Evolutionary conservation across 2,888 invertebrate genomes (phyloP).

Genomic region (Suillia variegata): DNA sequence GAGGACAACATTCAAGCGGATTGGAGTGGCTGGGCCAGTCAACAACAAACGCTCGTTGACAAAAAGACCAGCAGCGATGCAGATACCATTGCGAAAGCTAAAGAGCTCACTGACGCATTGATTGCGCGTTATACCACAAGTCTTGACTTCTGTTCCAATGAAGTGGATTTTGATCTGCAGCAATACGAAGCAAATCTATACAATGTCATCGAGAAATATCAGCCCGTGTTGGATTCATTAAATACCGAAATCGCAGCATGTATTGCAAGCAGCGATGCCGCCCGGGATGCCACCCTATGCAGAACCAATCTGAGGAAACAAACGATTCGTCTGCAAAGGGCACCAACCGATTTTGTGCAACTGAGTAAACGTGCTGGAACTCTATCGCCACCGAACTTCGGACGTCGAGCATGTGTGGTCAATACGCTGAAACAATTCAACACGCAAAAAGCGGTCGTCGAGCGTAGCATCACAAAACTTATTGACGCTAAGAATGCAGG

Average conservation of each 20-base stretch:
- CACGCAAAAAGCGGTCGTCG: not conserved
- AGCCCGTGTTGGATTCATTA: not conserved
- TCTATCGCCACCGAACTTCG: not conserved
- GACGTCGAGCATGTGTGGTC: constrained; percentile 3
- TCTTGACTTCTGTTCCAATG: constrained; percentile 7
- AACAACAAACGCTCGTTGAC: not conserved
- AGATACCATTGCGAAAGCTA: not conserved
- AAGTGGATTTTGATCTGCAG: not conserved
- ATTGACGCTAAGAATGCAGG: no score
- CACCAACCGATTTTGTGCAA: not conserved
- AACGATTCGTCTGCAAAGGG: not conserved
- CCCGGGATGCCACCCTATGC: not conserved
- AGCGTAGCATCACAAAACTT: not conserved
- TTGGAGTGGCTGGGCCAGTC: constrained; percentile 6
- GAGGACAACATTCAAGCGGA: no score
- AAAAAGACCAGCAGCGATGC: not conserved
- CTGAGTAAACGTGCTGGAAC: not conserved
- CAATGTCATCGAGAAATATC: not conserved
- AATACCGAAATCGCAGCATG: not conserved
- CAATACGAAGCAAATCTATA: not conserved
- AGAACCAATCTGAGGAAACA: not conserved
- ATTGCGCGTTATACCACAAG: constrained; percentile 10
- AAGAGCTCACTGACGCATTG: not conserved
- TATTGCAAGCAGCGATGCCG: not conserved
- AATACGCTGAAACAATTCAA: constrained; percentile 7